A percentile compares a stretch with the other conserved stretches of the same genome.
These are phyloP conservation scores for Criorhina ranunculi DNA, from an alignment of 2,888 invertebrate species.

Conservation along the genomic window DNA sequence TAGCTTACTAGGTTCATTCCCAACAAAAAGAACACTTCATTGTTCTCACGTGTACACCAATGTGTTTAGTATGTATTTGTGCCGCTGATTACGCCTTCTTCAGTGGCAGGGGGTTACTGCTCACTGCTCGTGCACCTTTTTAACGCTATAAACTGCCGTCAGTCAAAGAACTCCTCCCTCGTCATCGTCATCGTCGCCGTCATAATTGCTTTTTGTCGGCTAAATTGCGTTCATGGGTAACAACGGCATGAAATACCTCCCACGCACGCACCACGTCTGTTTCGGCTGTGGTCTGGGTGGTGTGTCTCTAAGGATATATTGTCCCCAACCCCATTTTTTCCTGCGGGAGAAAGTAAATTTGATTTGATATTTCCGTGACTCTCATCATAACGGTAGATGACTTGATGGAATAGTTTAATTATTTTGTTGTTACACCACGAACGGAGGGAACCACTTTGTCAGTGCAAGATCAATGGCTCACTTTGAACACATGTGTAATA, in stretches of 20 bases:
- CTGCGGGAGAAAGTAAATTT: slow-evolving; percentile 73
- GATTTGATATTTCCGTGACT: slow-evolving; percentile 82
- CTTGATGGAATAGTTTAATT: slow-evolving; percentile 66
- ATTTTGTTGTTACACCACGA: slow-evolving; percentile 50
- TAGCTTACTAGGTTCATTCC: slow-evolving; percentile 21
- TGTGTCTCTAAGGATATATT: too few species aligned
- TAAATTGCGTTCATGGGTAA: slow-evolving; percentile 36
- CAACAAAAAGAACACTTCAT: slow-evolving; percentile 43
- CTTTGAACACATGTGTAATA: too few species aligned
- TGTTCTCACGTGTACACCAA: slow-evolving; percentile 55
- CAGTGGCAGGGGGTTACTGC: neutral
- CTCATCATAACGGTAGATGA: slow-evolving; percentile 56
- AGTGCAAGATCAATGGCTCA: neutral
- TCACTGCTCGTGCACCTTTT: slow-evolving; percentile 25
- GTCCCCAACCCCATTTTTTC: too few species aligned
- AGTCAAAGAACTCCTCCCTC: slow-evolving; percentile 20
- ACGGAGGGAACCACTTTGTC: slow-evolving; percentile 57
- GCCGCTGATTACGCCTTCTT: slow-evolving; percentile 34
- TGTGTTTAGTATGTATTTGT: neutral
- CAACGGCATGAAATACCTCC: slow-evolving; percentile 51
- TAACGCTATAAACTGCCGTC: slow-evolving; percentile 7
- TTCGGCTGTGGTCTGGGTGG: too few species aligned
- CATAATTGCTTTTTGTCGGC: slow-evolving; percentile 44
- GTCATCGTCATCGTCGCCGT: slow-evolving; percentile 38
- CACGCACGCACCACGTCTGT: slow-evolving; percentile 47